Base-by-base conservation (phyloP, 1,140 invertebrate genomes). In the Saxidomus purpurata region DNA sequence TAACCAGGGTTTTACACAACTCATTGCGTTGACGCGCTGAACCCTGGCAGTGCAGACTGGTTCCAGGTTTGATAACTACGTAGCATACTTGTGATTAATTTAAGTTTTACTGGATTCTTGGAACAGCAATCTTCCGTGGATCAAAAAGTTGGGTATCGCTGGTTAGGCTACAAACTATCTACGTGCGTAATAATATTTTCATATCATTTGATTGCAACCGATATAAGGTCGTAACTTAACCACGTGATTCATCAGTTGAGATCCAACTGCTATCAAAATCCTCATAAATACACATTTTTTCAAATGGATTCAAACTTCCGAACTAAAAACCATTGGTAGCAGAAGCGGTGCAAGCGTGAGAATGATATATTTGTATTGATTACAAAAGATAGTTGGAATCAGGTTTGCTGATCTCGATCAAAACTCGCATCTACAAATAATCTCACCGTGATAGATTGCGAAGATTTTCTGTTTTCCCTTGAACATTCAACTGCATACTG, bases 371-470 rank as follows among this genome's bases (percentile, higher is more conserved):
- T 49, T 55, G 49, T 55, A 81, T 81, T 61, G 55, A 81, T 81
- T 59, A 36, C 34, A 38, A 40, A 25, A n/a, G 49, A 71, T 71
- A 71, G 67, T 36, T 71, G 17, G 17, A 71, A 71, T 71, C 67
- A 38, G 19, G 67, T 15, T 71, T 71, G 34, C 22, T 2, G 13
- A 71, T 71, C 67, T 71, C 38, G 34, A 71, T 71, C 67, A 71
- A 38, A 67, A 38, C 38, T 28, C 34, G 34, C 67, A 81, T 81
- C 79, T 81, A 81, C 79, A 81, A 81, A 81, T 81, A 81, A 81
- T 81, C 79, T 55, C 25, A 25, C 79, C 15, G 79, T 61, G 79
- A 81, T 71, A 71, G 67, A 71, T 71, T 36, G 67, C 19, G 67
- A 38, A 71, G 31, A 71, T 71, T 38, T 36, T 71, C 1, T 22